These are phyloP conservation scores for Cheilosia scutellata DNA, from an alignment of 2,888 invertebrate species.

Conservation along the genomic window DNA sequence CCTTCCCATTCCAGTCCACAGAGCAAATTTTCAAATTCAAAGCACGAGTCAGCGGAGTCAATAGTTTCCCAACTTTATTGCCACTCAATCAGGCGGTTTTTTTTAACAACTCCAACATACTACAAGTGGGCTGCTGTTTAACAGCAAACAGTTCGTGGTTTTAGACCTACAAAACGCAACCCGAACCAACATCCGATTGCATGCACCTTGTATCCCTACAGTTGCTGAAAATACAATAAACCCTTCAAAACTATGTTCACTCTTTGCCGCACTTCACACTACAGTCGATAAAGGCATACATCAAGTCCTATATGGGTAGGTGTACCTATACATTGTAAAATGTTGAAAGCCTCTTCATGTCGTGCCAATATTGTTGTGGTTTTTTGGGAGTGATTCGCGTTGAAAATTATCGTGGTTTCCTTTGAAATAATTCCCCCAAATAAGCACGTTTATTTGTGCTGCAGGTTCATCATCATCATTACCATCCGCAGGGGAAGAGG, in stretches of 20 bases:
- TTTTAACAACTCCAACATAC: not conserved
- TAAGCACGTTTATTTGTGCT: slow-evolving; percentile 18
- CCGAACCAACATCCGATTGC: slow-evolving; percentile 27
- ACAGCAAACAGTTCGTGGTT: slow-evolving; percentile 2
- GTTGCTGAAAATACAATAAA: not conserved
- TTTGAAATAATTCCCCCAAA: slow-evolving; percentile 18
- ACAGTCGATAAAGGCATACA: slow-evolving; percentile 32
- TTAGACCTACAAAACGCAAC: not conserved
- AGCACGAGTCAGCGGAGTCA: not conserved
- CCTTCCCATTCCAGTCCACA: not conserved
- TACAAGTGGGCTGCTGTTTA: not conserved
- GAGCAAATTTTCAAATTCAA: too few relatives aligned
- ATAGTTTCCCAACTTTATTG: not conserved
- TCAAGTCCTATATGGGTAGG: not conserved
- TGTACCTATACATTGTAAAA: not conserved
- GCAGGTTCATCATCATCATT: slow-evolving; percentile 26
- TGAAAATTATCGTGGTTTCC: slow-evolving; percentile 35
- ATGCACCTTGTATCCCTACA: not conserved
- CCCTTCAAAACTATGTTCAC: slow-evolving; percentile 9
- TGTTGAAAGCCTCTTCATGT: slow-evolving; percentile 3
- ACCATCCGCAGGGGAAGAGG: slow-evolving; percentile 4
- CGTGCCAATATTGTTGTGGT: slow-evolving; percentile 45
- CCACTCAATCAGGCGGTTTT: slow-evolving; percentile 1
- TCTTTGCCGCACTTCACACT: not conserved
- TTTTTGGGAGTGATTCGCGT: slow-evolving; percentile 2